Base-by-base conservation (phyloP, 2,797 vertebrate genomes). In the Myiotriccus ornatus region DNA sequence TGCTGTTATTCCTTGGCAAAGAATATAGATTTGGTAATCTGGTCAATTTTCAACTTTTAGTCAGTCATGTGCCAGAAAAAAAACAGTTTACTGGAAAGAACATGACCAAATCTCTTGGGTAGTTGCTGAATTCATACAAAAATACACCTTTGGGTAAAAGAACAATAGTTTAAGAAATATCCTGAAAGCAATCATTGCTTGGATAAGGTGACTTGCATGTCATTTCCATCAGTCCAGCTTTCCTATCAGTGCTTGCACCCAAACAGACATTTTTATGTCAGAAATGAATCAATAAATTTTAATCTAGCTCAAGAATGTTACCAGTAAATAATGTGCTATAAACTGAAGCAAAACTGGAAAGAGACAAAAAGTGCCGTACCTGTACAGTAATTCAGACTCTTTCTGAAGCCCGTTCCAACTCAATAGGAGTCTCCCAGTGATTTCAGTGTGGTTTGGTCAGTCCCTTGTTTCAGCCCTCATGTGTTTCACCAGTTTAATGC, bases 351-450 rank as follows among this genome's bases (percentile, higher is more conserved):
- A 67, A 78, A 74, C 25, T 23, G 34, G 55, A 46, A 73, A 46
- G 35, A 67, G 39, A 60, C 6, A 2, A 63, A 27, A 81, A 52
- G 12, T 43, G 55, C 67, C 6, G 21, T 78, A 92, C 86, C 94
- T 96, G 63, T 56, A 34, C 60, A 63, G n/a, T 63, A 67, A 64
- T 75, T 93, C 88, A 50, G 76, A 49, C 69, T 17, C 39, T 53
- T 79, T 46, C 88, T 84, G 80, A 59, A 93, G 55, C 75, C 57
- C 87, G 44, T 23, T 95, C 69, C 76, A 69, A 23, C 65, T 85
- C 93, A 89, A 34, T 55, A 89, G 84, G 73, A 95, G 52, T 64
- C 55, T 89, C 74, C 53, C 73, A 55, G 6, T 94, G 84, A 96
- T 89, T 94, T 84, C 78, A 52, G 1, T 4, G 59, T 18, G 53